Evolutionary conservation across 2,888 invertebrate genomes (phyloP).

Genomic region (Drosophila robusta): DNA sequence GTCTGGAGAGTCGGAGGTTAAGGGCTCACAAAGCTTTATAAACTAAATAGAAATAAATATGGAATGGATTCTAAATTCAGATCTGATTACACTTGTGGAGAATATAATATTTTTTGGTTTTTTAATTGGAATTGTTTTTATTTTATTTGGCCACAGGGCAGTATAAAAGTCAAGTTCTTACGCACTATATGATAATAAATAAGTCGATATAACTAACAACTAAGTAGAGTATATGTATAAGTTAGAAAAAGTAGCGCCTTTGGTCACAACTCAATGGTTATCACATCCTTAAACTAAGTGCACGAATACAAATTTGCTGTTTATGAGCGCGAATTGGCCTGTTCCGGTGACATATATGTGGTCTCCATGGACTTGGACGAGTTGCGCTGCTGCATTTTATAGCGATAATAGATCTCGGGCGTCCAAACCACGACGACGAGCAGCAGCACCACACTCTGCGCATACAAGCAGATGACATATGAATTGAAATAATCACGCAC

Average conservation of each 20-base stretch:
- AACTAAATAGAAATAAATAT: conserved; percentile 22
- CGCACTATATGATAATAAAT: conserved; percentile 61
- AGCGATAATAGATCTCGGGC: conserved; percentile 86
- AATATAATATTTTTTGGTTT: conserved; percentile 47
- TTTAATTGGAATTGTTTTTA: conserved; percentile 39
- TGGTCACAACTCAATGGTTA: conserved; percentile 28
- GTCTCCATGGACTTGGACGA: conserved; percentile 67
- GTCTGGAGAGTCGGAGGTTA: conserved; percentile 69
- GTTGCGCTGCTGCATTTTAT: conserved; percentile 79
- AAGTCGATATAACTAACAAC: conserved; percentile 45
- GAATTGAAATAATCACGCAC: conserved; percentile 89
- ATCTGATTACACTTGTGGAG: conserved; percentile 22
- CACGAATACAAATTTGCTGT: conserved; percentile 1
- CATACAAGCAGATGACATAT: conserved; percentile 88
- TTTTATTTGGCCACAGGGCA: conserved; percentile 42
- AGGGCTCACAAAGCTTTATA: conserved; percentile 55
- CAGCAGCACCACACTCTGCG: conserved; percentile 87
- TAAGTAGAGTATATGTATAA: conserved; percentile 16
- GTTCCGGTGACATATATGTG: conserved; percentile 50
- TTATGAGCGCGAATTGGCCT: conserved; percentile 46
- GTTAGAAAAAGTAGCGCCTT: conserved; percentile 12
- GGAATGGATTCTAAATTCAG: conserved; percentile 54
- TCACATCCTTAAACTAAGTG: conserved; percentile 43
- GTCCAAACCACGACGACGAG: conserved; percentile 87
- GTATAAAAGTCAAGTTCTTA: conserved; percentile 59